These are phyloP conservation scores for Megaleporinus macrocephalus DNA, from an alignment of 2,113 vertebrate genomes.

Conservation along the genomic window DNA sequence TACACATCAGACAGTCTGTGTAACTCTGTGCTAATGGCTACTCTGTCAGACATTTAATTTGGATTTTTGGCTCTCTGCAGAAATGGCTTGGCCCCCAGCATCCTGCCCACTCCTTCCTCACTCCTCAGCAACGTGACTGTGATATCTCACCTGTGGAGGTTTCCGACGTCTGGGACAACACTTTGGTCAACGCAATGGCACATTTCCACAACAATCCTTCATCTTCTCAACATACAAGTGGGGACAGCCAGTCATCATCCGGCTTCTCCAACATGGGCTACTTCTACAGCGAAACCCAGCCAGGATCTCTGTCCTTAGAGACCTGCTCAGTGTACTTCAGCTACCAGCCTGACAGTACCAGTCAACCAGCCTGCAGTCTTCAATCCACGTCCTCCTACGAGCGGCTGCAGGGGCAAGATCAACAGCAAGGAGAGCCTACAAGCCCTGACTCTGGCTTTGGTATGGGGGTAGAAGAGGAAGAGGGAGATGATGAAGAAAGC, in stretches of 20 bases:
- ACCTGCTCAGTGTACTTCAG: constrained; percentile 65
- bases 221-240: neutral
- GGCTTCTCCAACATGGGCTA: constrained; percentile 76
- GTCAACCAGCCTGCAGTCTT: neutral
- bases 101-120: constrained; percentile 49
- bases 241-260: constrained; percentile 55
- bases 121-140: constrained; percentile 47
- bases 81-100: constrained; percentile 72
- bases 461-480: constrained; percentile 40
- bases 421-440: constrained; percentile 40
- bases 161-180: constrained; percentile 19
- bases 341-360: constrained; percentile 54
- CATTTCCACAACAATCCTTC: neutral
- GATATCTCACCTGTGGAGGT: constrained; percentile 69
- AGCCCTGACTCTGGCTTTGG: constrained; percentile 73
- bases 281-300: constrained; percentile 65
- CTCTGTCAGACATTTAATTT: neutral
- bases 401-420: constrained; percentile 44
- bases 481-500: constrained; percentile 12
- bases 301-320: constrained; percentile 44
- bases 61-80: constrained; percentile 54
- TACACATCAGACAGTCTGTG: too few relatives aligned
- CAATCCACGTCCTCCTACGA: constrained; percentile 54
- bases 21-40: too few relatives aligned
- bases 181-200: constrained; percentile 18